Base-by-base conservation (phyloP, 2,888 invertebrate species). In the Drosophila affinis region DNA sequence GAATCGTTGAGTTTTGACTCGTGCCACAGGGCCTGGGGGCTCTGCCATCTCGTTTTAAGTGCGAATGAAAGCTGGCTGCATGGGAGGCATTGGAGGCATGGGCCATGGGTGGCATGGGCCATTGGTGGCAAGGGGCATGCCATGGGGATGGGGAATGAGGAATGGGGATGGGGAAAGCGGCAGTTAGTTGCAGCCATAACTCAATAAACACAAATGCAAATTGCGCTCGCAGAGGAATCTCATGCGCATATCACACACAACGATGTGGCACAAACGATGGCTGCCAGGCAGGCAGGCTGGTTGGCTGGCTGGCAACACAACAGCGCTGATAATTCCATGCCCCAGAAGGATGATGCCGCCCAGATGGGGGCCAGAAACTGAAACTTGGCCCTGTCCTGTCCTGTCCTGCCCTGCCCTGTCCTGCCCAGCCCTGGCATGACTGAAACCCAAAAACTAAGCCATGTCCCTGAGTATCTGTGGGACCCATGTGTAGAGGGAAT, bases 141-240 rank as follows among this genome's bases (percentile, higher is more conserved):
- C 1, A 21, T 21, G 18, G 1, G 39, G 14, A 24, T 24, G 24
- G n/a, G n/a, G n/a, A n/a, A n/a, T n/a, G n/a, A n/a, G 24, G 39
- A 39, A 32, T 10, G 3, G 10, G 32, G 32, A 32, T 32, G 10
- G 32, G 32, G 14, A 29, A 53, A 64, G 55, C 61, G 56, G 70
- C 75, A 78, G 86, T 74, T 85, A 77, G 81, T 76, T 83, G 70
- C 79, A 87, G 78, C 72, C 70, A 84, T 84, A 84, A 88, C 87
- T 84, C 87, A 88, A 88, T 88, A 81, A 79, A 76, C 82, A 75
- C 73, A 79, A 87, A 81, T 85, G 79, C 82, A 88, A 85, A 87
- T 78, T 79, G 75, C 62, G 63, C 71, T 67, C 52, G 69, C 71
- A 68, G 62, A 72, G 68, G 72, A 82, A 85, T 76, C 76, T 78